Base-by-base conservation (phyloP, 1,140 invertebrate species). In the Caenorhabditis latens region DNA sequence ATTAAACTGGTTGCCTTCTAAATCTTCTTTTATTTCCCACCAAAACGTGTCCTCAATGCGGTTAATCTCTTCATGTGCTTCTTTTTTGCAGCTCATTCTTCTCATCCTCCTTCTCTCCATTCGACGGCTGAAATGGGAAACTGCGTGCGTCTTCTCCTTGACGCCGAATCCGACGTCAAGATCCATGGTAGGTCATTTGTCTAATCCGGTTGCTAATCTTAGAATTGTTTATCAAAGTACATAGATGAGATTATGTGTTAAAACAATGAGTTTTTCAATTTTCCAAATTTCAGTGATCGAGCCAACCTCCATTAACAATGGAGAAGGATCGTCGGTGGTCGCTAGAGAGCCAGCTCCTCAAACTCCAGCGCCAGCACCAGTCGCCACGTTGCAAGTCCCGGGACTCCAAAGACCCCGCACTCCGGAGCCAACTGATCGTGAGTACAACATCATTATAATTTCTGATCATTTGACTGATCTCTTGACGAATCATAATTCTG, bases 161-260 rank as follows among this genome's bases (percentile, higher is more conserved):
- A 88, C 53, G 63, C 87, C 8, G 88, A 88, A 61, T 46, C 75
- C 50, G 88, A 88, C 83, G 88, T 88, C 32, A 88, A 88, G 57
- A 88, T 88, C 48, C 79, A 88, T 84, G 88, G 88, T 88, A 79
- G 21, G 57, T 63, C 71, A 46, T 83, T 40, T 16, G 48, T 48
- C 19, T 61, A 46, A 53, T 48, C 16, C 42, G 19, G 16, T 55
- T 32, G 24, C 13, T 14, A 50, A n/a, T 46, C 14, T 9, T 24
- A 21, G 32, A 19, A 19, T 86, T 58, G 16, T 58, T 53, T 53
- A 32, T 32, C 32, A 32, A 32, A 32, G 32, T 32, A 32, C 32
- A 32, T 32, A 32, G 32, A 32, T 32, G 32, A 2, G 32, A 32
- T 32, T 32, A n/a, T n/a, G n/a, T n/a, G n/a, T n/a, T 32, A 32